phyloP scores from a whole-genome alignment of 2,797 vertebrate species.

The Intellagama lesueurii region DNA sequence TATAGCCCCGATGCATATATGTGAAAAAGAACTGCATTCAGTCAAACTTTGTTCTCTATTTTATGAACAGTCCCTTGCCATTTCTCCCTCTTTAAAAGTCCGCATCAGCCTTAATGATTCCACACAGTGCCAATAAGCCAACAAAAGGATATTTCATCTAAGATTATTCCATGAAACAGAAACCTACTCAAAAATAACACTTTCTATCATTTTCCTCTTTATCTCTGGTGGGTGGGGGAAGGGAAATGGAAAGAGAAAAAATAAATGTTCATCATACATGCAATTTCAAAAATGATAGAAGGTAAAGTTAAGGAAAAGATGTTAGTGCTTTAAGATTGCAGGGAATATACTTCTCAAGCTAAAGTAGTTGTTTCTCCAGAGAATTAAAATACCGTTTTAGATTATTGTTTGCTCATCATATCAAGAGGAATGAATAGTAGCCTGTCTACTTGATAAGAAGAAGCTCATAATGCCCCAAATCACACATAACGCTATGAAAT shows the following conservation, averaged over 20 bases:
- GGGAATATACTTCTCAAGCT: constrained; percentile 22
- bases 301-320: constrained; percentile 4
- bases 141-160: not conserved
- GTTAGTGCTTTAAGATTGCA: constrained; percentile 31
- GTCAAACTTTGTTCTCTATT: not conserved
- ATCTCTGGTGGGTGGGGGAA: not conserved
- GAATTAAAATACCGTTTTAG: constrained; percentile 40
- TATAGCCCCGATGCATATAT: not conserved
- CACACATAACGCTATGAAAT: constrained; percentile 3
- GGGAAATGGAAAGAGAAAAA: not conserved
- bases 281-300: not conserved
- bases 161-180: constrained; percentile 23
- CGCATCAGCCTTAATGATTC: constrained; percentile 2
- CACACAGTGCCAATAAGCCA: constrained; percentile 38
- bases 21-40: constrained; percentile 1
- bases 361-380: constrained; percentile 33
- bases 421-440: constrained; percentile 10
- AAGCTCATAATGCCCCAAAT: not conserved
- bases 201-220: constrained; percentile 20
- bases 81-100: constrained; percentile 6
- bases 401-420: constrained; percentile 30
- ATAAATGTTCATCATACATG: constrained; percentile 22
- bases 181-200: constrained; percentile 3
- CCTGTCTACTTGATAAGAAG: not conserved
- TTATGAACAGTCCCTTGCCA: constrained; percentile 23